Evolutionary conservation across 2,797 vertebrate genomes (phyloP), one percentile per base, ranked within the genome.

Genomic region (Rhabdomys pumilio): DNA sequence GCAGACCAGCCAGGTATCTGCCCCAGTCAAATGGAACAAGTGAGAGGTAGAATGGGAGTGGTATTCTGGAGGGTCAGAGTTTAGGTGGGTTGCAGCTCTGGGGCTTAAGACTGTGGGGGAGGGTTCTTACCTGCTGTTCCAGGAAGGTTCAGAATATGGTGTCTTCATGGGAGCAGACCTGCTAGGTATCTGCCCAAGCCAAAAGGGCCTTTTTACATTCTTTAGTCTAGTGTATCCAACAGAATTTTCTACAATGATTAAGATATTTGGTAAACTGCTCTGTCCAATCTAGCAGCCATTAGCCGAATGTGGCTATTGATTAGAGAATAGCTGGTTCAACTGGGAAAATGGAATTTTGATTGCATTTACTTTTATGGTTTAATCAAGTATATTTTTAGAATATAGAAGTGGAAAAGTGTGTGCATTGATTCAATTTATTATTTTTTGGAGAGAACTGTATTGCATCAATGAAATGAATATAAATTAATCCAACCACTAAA

Each of bases 331-430:
- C 47, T 73, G 11, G 20, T 84, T 9, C 4, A 57, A 89, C 17
- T 93, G 47, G 84, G 69, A 38, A 93, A 69, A 44, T 55, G 73
- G 14, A 53, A 38, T 92, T 47, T 83, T 41, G 63, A 69, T 90
- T 91, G 29, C 83, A 85, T 14, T 50, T 85, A 85, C 26, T 85
- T 34, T 83, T 61, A 34, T 85, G 29, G 31, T 67, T 50, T 67
- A 85, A 24, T 85, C 19, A 50, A 50, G 83, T 85, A 79, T 85
- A 85, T 85, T 50, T 85, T 85, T 85, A 85, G 61, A 85, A 22
- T 85, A 67, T 50, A 50, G 44, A 67, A 84, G 26, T 63, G 59
- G 65, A 85, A 85, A 67, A 12, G 31, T 63, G 15, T 22, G 3
- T 67, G 47, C 67, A 63, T 50, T 83, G 80, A 82, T 29, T 59